These are phyloP conservation scores for Protophormia terraenovae DNA, from an alignment of 2,888 invertebrate species.

Conservation along the genomic window DNA sequence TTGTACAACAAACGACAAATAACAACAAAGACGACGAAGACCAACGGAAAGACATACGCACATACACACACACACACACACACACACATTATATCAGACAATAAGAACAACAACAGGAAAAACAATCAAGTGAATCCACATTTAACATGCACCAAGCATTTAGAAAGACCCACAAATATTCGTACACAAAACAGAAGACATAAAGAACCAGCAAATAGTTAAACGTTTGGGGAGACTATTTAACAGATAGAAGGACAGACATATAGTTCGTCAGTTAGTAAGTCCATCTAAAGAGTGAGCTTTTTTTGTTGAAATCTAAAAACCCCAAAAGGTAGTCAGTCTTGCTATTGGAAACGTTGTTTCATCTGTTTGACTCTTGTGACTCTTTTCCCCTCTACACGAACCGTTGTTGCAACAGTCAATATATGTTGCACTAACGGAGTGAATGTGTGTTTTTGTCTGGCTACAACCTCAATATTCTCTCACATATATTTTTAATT, in stretches of 20 bases:
- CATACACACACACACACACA: neutral
- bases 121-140: conserved; percentile 19
- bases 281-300: too few relatives aligned
- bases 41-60: conserved; percentile 48
- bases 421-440: conserved; percentile 26
- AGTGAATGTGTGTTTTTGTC: neutral
- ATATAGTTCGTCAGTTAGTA: neutral
- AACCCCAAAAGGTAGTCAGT: neutral
- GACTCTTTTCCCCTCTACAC: neutral
- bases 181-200: conserved; percentile 9
- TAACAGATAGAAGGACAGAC: neutral
- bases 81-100: neutral
- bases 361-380: neutral
- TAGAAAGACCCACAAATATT: conserved; percentile 38
- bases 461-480: neutral
- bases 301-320: too few relatives aligned
- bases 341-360: neutral
- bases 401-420: too few relatives aligned
- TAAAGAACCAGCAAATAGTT: conserved; percentile 18
- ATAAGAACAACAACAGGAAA: neutral
- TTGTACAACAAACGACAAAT: conserved; percentile 38
- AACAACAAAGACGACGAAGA: conserved; percentile 37
- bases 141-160: conserved; percentile 39
- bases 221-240: neutral
- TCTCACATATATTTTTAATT: conserved; percentile 45